phyloP scores from a whole-genome alignment of 1,140 invertebrate species.

The Vanessa atalanta region DNA sequence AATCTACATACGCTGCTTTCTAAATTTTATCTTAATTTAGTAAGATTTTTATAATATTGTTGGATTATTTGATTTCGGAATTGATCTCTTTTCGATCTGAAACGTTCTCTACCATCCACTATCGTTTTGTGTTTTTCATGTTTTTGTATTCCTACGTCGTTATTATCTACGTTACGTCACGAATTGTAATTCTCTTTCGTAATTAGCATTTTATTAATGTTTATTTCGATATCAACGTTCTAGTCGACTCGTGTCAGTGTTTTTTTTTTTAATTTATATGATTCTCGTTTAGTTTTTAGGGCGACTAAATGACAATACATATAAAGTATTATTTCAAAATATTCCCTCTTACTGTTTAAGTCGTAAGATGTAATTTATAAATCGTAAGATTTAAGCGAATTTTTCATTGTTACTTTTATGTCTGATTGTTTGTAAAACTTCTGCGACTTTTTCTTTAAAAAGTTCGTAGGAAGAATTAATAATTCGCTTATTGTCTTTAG shows the following conservation, averaged over 20 bases:
- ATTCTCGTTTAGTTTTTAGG: conserved; percentile 78
- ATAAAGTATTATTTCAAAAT: conserved; percentile 69
- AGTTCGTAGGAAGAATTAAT: conserved; percentile 46
- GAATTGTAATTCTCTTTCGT: background rate
- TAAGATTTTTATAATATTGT: conserved; percentile 18
- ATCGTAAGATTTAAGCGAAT: conserved; percentile 42
- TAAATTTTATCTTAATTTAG: background rate
- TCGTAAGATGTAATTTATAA: conserved; percentile 47
- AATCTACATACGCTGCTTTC: conserved; percentile 33
- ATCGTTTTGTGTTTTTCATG: conserved; percentile 3
- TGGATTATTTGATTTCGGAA: conserved; percentile 13
- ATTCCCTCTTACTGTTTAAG: conserved; percentile 67
- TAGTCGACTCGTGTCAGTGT: conserved; percentile 32
- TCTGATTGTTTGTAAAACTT: conserved; percentile 40
- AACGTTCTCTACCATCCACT: conserved; percentile 1
- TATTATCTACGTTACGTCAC: background rate
- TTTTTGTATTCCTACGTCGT: conserved; percentile 6
- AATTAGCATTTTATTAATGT: conserved; percentile 18
- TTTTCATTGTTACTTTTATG: conserved; percentile 34
- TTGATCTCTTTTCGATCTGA: conserved; percentile 28
- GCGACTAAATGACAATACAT: conserved; percentile 79
- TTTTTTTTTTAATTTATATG: conserved; percentile 63
- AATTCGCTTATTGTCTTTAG: conserved; percentile 47
- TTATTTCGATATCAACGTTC: conserved; percentile 19
- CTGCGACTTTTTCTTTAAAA: conserved; percentile 64